A percentile compares a stretch with the other conserved stretches of the same genome.
phyloP scores from a whole-genome alignment of 2,888 invertebrate species.

The Alloscopus bannaensis region DNA sequence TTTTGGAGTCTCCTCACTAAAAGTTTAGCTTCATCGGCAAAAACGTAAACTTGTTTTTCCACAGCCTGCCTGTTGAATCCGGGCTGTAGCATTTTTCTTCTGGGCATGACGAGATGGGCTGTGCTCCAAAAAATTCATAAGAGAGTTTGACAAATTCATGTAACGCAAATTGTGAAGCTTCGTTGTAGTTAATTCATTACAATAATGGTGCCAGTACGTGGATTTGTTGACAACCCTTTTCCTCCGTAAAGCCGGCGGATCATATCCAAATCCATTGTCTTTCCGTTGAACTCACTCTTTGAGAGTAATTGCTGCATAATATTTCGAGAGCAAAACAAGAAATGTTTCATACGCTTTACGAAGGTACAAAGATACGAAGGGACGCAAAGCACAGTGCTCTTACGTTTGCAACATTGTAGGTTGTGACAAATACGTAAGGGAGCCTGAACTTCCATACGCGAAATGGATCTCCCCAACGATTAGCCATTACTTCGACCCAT shows the following conservation, averaged over 20 bases:
- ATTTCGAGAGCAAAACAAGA: background rate
- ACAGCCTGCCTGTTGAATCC: background rate
- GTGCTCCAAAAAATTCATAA: no score
- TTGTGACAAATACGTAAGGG: background rate
- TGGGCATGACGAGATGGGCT: background rate
- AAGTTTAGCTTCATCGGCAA: background rate
- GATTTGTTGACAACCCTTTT: conserved; percentile 3
- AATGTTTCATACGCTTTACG: background rate
- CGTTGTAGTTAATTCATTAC: background rate
- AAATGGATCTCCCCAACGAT: conserved; percentile 10
- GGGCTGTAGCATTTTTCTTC: background rate
- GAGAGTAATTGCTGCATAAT: background rate
- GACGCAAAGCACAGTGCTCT: background rate
- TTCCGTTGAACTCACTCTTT: background rate
- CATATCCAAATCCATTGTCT: background rate
- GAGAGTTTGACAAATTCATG: no score
- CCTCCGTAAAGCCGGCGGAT: background rate
- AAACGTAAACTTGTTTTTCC: conserved; percentile 1
- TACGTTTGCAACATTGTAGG: conserved; percentile 5
- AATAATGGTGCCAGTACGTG: background rate
- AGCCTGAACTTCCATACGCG: conserved; percentile 3
- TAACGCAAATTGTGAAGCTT: no score
- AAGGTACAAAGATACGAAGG: background rate
- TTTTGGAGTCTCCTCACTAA: background rate
- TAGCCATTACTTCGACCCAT: background rate